Evolutionary conservation across 2,888 invertebrate species (phyloP), one percentile per base, ranked within the genome.

Genomic region (Coelopa pilipes): DNA sequence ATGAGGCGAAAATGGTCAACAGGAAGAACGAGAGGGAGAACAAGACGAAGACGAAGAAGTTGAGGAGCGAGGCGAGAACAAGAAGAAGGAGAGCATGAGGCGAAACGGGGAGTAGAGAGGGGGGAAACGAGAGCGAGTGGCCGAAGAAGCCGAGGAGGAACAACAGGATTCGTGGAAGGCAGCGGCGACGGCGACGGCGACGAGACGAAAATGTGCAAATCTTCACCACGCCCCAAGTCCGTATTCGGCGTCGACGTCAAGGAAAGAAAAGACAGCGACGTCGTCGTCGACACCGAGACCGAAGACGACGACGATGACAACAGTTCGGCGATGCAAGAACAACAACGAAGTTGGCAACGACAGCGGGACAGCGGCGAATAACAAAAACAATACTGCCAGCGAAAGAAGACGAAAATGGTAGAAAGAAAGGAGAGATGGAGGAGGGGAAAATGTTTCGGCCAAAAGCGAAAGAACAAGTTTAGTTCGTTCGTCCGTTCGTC

Each of bases 361-460:
- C 49, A 74, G 73, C 70, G 68, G 24, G 53, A 74, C 66, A 34
- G 34, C 7, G n/a, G n/a, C n/a, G n/a, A 34, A 34, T 34, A 34
- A 34, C 34, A 73, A 70, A 73, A 74, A 71, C 75, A 72, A 65
- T 65, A 65, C 71, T 60, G 63, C 46, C 24, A 50, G 13, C 62
- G 65, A 74, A 73, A 75, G 76, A 79, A 74, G 76, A 71, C 76
- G 79, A 81, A 80, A 81, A 81, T 75, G 82, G 78, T 74, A 78
- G 80, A 66, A 78, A 73, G 59, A 46, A 70, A 71, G 60, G n/a
- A 70, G 71, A 77, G 72, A 73, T 71, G 70, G 11, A 69, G 34
- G 19, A 70, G 47, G 21, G 62, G 34, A 45, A 34, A 24, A 34
- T 34, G 19, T 59, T 59, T 11, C 57, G 57, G n/a, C 62, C 62